Conservation (phyloP, 2,797 vertebrate genomes). For the Pseudotriccus pelzelni region DNA sequence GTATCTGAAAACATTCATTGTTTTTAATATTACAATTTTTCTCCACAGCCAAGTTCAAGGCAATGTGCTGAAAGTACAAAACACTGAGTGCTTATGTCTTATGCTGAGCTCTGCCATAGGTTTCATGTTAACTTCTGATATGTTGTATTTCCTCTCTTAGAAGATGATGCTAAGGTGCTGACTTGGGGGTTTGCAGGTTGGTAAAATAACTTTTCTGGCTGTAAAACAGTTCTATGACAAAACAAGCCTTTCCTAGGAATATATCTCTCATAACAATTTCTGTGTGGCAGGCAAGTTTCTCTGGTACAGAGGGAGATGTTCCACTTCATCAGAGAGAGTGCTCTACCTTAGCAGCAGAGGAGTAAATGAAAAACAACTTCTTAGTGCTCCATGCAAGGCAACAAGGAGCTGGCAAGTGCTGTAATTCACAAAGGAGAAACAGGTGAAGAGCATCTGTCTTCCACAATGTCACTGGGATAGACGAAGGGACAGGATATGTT, state of each 20-base stretch:
- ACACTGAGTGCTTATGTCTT: not conserved
- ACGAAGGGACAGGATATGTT: not conserved
- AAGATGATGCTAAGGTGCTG: not conserved
- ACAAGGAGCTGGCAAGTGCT: not conserved
- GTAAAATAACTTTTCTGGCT: conserved; percentile 8
- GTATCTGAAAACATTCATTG: not conserved
- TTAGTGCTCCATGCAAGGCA: not conserved
- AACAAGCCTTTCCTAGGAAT: not conserved
- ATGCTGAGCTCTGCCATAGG: not conserved
- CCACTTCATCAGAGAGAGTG: not conserved
- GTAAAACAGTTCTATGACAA: not conserved
- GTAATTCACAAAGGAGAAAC: not conserved
- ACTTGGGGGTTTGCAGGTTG: not conserved
- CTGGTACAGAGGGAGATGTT: not conserved
- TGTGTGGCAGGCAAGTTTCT: not conserved
- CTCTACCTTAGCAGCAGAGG: not conserved
- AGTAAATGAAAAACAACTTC: not conserved
- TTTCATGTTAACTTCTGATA: not conserved
- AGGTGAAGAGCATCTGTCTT: not conserved
- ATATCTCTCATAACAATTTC: not conserved
- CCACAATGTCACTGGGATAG: not conserved
- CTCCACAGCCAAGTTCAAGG: not conserved
- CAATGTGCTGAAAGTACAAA: not conserved
- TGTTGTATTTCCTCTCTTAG: not conserved
- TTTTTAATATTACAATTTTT: not conserved